Evolutionary conservation across 2,797 vertebrate species (phyloP).

Genomic region (Hippopotamyrus pictus): DNA sequence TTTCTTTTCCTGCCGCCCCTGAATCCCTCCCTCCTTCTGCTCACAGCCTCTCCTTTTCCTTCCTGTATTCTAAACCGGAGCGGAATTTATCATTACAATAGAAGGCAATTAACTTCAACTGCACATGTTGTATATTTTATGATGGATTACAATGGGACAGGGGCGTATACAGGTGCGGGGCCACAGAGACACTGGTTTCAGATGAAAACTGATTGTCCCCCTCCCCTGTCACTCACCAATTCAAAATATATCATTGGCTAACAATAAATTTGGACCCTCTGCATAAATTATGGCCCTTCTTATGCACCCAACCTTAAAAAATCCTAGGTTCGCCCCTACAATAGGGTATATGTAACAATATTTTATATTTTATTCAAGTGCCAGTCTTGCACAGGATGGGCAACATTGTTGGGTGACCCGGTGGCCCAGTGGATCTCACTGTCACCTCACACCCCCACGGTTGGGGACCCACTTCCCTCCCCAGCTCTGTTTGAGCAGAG

Average conservation of each 20-base stretch:
- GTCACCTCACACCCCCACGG: not conserved
- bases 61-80: not conserved
- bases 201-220: not conserved
- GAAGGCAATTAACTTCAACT: not conserved
- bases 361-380: not conserved
- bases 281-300: not conserved
- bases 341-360: not conserved
- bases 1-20: slow-evolving; percentile 12
- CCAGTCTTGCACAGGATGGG: not conserved
- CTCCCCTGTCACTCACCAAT: not conserved
- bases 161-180: not conserved
- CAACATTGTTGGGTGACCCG: not conserved
- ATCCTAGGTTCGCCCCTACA: not conserved
- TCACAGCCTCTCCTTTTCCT: slow-evolving; percentile 7
- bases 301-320: not conserved
- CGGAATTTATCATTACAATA: not conserved
- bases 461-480: not conserved
- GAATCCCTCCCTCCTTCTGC: slow-evolving; percentile 10
- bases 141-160: not conserved
- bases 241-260: not conserved
- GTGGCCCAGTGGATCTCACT: not conserved
- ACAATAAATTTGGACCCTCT: not conserved
- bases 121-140: not conserved
- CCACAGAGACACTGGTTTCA: not conserved
- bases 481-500: not conserved